phyloP scores from a whole-genome alignment of 2,113 vertebrate genomes.

The Morone saxatilis region DNA sequence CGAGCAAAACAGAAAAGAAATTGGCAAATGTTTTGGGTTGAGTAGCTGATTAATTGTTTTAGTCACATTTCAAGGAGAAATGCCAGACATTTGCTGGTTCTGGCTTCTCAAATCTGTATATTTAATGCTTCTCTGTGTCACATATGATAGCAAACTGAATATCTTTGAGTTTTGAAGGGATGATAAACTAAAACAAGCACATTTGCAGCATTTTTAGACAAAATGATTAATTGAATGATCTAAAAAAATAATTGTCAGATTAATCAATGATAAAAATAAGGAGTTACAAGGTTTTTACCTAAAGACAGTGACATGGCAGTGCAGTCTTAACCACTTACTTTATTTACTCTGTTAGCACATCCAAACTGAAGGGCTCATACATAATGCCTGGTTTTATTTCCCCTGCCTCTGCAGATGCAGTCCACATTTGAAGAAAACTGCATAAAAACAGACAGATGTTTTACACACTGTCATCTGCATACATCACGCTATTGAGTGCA shows the following conservation, averaged over 20 bases:
- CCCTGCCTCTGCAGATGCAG: conserved; percentile 8
- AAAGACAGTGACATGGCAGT: not conserved
- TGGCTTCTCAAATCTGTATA: not conserved
- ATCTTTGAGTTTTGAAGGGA: not conserved
- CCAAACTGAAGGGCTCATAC: conserved; percentile 35
- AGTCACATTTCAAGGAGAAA: not conserved
- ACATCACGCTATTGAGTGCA: conserved; percentile 25
- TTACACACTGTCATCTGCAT: conserved; percentile 61
- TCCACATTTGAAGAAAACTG: conserved; percentile 23
- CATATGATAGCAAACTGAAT: not conserved
- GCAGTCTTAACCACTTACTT: not conserved
- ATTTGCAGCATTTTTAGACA: not conserved
- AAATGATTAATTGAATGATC: not conserved
- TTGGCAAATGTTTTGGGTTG: too few relatives aligned
- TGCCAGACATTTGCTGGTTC: not conserved
- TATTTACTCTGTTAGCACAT: conserved; percentile 19
- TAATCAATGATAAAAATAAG: not conserved
- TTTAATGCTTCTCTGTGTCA: not conserved
- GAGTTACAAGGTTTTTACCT: not conserved
- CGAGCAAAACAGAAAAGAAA: too few relatives aligned
- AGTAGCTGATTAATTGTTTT: not conserved
- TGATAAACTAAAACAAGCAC: not conserved
- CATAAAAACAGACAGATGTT: conserved; percentile 37
- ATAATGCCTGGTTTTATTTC: conserved; percentile 51
- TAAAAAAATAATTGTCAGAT: not conserved